A percentile compares a stretch with the other conserved stretches of the same genome.
These are phyloP conservation scores for Tenualosa ilisha DNA, from an alignment of 2,797 vertebrate species.

Conservation along the genomic window DNA sequence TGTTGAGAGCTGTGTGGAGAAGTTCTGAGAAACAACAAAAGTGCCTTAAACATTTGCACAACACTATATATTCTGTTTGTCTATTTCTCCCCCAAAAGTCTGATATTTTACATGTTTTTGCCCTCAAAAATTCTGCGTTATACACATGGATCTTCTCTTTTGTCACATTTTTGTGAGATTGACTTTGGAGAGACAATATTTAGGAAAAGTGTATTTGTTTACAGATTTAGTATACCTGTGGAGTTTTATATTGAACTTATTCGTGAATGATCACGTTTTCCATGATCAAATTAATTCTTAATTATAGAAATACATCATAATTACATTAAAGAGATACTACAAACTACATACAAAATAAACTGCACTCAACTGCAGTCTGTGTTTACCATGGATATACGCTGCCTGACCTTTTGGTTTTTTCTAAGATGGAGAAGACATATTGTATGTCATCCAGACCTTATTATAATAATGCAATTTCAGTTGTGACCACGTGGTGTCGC, in stretches of 20 bases:
- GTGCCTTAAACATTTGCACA: too few relatives aligned
- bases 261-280: background rate
- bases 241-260: background rate
- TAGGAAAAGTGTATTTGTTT: constrained; percentile 13
- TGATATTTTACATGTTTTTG: background rate
- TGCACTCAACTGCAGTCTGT: background rate
- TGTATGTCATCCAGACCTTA: background rate
- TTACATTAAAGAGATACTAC: background rate
- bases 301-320: background rate
- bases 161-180: background rate
- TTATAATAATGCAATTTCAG: background rate
- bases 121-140: background rate
- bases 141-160: background rate
- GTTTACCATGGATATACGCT: background rate
- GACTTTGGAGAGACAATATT: background rate
- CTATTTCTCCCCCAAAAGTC: background rate
- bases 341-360: background rate
- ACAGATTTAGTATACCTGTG: background rate
- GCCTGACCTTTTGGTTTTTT: background rate
- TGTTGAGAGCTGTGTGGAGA: too few relatives aligned
- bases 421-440: background rate
- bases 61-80: background rate
- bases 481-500: background rate
- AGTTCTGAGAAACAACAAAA: too few relatives aligned
- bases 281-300: background rate